These are phyloP conservation scores for Zapus hudsonius DNA, from an alignment of 2,113 vertebrate species.

Conservation along the genomic window DNA sequence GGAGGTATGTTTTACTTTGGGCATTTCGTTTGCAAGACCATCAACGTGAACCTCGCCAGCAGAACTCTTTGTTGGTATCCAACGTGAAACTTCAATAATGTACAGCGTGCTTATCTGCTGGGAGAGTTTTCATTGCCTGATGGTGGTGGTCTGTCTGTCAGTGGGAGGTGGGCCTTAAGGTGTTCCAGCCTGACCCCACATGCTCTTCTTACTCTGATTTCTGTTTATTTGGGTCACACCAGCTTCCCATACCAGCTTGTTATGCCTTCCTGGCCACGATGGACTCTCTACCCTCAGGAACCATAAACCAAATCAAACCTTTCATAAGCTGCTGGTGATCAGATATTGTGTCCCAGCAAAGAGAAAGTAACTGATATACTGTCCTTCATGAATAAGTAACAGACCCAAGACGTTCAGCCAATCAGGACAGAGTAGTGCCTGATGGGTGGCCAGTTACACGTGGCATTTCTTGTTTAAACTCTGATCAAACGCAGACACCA, in stretches of 20 bases:
- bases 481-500: conserved; percentile 8
- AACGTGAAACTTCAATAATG: background rate
- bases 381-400: background rate
- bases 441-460: background rate
- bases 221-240: too few species aligned
- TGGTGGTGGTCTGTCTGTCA: too few species aligned
- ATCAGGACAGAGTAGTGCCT: background rate
- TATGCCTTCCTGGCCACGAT: too few species aligned
- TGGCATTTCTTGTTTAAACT: background rate
- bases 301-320: too few species aligned
- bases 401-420: background rate
- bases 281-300: too few species aligned
- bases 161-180: too few species aligned
- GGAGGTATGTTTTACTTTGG: background rate
- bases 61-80: background rate
- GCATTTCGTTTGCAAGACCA: conserved; percentile 1
- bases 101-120: background rate
- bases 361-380: too few species aligned
- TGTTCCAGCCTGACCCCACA: too few species aligned
- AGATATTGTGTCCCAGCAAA: too few species aligned
- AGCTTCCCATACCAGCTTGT: too few species aligned
- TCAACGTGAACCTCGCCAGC: background rate
- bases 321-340: too few species aligned
- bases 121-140: background rate
- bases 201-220: too few species aligned